Evolutionary conservation across 2,888 invertebrate genomes (phyloP).

Genomic region (Drosophila helvetica): DNA sequence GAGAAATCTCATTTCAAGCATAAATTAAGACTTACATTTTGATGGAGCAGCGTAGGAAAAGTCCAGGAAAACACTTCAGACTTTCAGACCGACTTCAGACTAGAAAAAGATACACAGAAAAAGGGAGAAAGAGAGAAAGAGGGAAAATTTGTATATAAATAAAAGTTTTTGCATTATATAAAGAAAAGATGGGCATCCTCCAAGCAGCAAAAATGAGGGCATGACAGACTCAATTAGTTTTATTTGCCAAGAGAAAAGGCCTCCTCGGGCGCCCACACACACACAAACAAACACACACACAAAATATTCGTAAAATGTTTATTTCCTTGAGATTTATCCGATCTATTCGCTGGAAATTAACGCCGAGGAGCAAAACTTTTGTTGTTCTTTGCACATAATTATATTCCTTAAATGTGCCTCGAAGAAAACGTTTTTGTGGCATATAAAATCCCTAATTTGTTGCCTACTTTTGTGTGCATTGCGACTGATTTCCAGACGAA

Average conservation of each 20-base stretch:
- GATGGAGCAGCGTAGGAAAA: slow-evolving; percentile 40
- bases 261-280: slow-evolving; percentile 25
- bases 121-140: background rate
- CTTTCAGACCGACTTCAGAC: slow-evolving; percentile 51
- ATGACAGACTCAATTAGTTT: slow-evolving; percentile 69
- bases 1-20: slow-evolving; percentile 47
- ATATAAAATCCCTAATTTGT: slow-evolving; percentile 28
- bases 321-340: slow-evolving; percentile 47
- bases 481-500: background rate
- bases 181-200: background rate
- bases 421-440: slow-evolving; percentile 5
- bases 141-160: slow-evolving; percentile 30
- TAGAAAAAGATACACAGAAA: slow-evolving; percentile 52
- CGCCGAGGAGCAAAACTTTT: slow-evolving; percentile 32
- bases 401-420: background rate
- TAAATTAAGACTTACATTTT: slow-evolving; percentile 77
- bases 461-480: slow-evolving; percentile 26
- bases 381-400: slow-evolving; percentile 59
- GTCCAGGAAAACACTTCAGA: slow-evolving; percentile 49
- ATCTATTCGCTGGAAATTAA: slow-evolving; percentile 57
- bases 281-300: slow-evolving; percentile 18
- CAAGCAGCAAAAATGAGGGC: slow-evolving; percentile 3
- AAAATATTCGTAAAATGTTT: slow-evolving; percentile 51
- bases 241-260: slow-evolving; percentile 31
- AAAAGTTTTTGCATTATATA: slow-evolving; percentile 22